phyloP scores from a whole-genome alignment of 2,797 vertebrate species.

The Sebastes cheni region DNA sequence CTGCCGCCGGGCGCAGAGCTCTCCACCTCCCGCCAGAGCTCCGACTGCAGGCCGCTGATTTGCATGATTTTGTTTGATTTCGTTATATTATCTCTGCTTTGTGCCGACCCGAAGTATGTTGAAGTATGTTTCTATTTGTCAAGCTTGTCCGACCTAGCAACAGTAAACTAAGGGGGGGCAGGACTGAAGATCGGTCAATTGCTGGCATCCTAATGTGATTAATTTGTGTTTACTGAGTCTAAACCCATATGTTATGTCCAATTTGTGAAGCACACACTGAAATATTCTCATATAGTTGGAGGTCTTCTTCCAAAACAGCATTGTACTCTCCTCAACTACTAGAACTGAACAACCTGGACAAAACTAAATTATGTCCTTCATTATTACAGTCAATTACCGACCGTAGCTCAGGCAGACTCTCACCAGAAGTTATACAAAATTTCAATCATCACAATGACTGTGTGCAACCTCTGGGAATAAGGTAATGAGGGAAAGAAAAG shows the following conservation, averaged over 20 bases:
- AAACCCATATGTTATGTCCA: not conserved
- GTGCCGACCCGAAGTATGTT: too few relatives aligned
- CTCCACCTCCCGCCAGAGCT: too few relatives aligned
- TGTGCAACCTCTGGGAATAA: not conserved
- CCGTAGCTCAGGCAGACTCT: not conserved
- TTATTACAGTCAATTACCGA: not conserved
- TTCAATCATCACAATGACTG: not conserved
- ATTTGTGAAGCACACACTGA: not conserved
- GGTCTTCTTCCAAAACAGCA: not conserved
- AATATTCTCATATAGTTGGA: not conserved
- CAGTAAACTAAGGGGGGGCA: too few relatives aligned
- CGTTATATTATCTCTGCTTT: too few relatives aligned
- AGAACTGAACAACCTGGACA: not conserved
- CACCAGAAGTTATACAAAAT: constrained; percentile 2
- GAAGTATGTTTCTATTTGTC: too few relatives aligned
- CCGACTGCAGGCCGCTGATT: too few relatives aligned
- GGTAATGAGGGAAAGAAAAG: not conserved
- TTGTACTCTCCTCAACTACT: not conserved
- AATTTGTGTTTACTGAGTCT: not conserved
- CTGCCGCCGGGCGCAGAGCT: too few relatives aligned
- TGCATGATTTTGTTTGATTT: too few relatives aligned
- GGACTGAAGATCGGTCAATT: not conserved
- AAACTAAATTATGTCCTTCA: not conserved
- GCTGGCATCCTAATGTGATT: not conserved
- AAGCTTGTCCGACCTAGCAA: too few relatives aligned